Percentiles rank a stretch among this genome's conserved stretches.
Conservation (phyloP, 1,140 invertebrate species). For the Drosophila nasuta region DNA sequence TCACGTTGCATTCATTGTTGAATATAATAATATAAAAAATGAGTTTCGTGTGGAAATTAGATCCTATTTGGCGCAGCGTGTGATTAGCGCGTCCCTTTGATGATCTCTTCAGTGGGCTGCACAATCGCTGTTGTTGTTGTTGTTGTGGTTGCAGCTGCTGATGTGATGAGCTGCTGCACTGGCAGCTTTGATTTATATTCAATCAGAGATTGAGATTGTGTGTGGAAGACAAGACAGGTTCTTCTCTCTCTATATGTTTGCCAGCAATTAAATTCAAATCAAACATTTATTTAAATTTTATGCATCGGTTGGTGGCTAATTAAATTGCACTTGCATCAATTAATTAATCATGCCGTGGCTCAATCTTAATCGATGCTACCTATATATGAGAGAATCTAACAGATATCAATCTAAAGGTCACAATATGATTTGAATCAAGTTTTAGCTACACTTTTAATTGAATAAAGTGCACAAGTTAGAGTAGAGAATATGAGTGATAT, state of each 20-base stretch:
- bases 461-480: too few species aligned
- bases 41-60: constrained; percentile 78
- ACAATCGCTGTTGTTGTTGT: constrained; percentile 3
- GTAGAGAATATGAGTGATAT: too few species aligned
- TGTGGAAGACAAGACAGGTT: constrained; percentile 33
- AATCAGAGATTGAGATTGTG: constrained; percentile 40
- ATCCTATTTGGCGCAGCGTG: constrained; percentile 82
- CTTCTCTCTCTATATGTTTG: not conserved
- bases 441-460: too few species aligned
- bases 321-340: constrained; percentile 55
- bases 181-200: constrained; percentile 77
- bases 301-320: constrained; percentile 76
- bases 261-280: constrained; percentile 81
- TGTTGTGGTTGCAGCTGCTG: constrained; percentile 24
- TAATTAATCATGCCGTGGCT: constrained; percentile 8
- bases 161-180: constrained; percentile 35
- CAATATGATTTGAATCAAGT: too few species aligned
- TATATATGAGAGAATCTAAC: not conserved
- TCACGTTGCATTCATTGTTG: constrained; percentile 17
- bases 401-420: constrained; percentile 8
- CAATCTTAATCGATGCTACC: not conserved
- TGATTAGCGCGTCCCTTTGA: constrained; percentile 80
- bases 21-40: constrained; percentile 56
- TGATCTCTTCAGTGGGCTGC: constrained; percentile 36
- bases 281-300: constrained; percentile 84